These are phyloP conservation scores for Emydoidea blandingii DNA, from an alignment of 2,797 vertebrate species.

Conservation along the genomic window DNA sequence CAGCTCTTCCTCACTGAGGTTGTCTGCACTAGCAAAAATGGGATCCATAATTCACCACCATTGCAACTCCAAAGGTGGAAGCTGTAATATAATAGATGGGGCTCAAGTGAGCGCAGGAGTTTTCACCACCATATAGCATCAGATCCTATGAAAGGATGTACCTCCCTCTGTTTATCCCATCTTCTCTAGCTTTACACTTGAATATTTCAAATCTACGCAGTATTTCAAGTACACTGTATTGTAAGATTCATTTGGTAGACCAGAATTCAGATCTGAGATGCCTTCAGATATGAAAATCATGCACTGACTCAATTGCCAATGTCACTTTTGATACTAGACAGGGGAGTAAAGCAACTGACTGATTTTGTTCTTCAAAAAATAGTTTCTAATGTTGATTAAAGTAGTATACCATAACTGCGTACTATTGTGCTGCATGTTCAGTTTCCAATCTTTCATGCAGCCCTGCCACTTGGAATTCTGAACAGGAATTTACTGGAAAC, in stretches of 20 bases:
- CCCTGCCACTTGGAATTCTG: background rate
- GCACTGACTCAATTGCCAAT: background rate
- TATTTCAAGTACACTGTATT: rapidly evolving
- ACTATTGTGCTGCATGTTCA: background rate
- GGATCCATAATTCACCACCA: background rate
- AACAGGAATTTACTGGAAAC: constrained; percentile 17
- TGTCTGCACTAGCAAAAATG: background rate
- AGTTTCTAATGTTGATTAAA: background rate
- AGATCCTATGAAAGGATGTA: background rate
- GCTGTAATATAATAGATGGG: background rate
- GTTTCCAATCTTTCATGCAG: background rate
- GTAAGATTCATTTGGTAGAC: background rate
- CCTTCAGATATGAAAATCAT: background rate
- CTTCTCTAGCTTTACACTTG: background rate
- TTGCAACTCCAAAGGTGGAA: background rate
- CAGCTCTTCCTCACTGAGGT: background rate
- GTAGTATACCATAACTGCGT: background rate
- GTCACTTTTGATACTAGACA: background rate
- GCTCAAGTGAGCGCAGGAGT: background rate
- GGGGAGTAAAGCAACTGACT: background rate
- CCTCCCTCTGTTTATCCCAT: background rate
- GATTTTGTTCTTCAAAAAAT: background rate
- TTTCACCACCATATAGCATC: background rate
- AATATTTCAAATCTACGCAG: background rate
- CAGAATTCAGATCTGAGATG: background rate